Percentiles rank a stretch among this genome's conserved stretches.
These are phyloP conservation scores for Trachelipus rathkii DNA, from an alignment of 1,140 invertebrate genomes.

Conservation along the genomic window DNA sequence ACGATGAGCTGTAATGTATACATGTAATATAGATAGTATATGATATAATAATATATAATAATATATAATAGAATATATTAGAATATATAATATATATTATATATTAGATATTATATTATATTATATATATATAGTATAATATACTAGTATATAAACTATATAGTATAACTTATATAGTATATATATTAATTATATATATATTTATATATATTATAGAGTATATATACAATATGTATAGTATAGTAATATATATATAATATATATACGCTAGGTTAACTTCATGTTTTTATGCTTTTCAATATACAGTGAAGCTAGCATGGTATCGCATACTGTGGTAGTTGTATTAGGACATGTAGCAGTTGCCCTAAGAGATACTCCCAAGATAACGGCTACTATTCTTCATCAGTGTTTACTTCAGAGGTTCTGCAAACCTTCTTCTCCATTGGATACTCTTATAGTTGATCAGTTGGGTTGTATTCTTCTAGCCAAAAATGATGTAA, in stretches of 20 bases:
- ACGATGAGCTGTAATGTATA: too few species aligned
- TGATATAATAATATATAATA: too few species aligned
- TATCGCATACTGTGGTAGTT: slow-evolving; percentile 93
- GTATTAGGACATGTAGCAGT: slow-evolving; percentile 96
- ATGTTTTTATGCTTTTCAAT: not conserved
- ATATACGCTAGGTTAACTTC: not conserved
- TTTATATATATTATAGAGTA: too few species aligned
- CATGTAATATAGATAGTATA: too few species aligned
- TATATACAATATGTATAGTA: too few species aligned
- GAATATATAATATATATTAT: not conserved
- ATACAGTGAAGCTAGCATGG: slow-evolving; percentile 75
- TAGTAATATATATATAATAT: too few species aligned
- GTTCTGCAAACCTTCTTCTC: slow-evolving; percentile 81
- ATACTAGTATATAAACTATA: too few species aligned
- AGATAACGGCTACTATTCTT: slow-evolving; percentile 88
- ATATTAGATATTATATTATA: too few species aligned
- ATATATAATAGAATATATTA: too few species aligned
- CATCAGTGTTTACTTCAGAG: slow-evolving; percentile 91
- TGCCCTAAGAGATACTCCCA: slow-evolving; percentile 80
- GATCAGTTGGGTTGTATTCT: slow-evolving; percentile 97
- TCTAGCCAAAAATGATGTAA: slow-evolving; percentile 66
- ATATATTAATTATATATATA: too few species aligned
- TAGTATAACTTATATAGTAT: too few species aligned
- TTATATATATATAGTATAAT: slow-evolving; percentile 7
- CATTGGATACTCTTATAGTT: slow-evolving; percentile 86